Evolutionary conservation across 2,113 vertebrate genomes (phyloP).

Genomic region (Ophthalmolycus amberensis): DNA sequence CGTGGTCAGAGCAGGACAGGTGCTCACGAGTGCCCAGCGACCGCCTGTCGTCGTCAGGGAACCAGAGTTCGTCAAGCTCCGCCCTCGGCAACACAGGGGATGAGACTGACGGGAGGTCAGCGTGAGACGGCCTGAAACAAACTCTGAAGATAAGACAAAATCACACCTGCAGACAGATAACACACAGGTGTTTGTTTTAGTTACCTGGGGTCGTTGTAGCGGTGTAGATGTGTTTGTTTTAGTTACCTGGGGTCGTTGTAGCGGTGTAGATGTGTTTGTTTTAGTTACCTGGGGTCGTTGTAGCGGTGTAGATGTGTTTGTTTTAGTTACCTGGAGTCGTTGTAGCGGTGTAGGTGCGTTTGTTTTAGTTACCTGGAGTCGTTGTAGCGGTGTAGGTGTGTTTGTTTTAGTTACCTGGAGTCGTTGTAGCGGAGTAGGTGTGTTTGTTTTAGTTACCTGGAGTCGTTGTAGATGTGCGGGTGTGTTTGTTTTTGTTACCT

Average conservation of each 20-base stretch:
- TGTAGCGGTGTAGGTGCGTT: conserved; percentile 34
- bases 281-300: background rate
- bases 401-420: background rate
- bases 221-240: background rate
- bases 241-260: background rate
- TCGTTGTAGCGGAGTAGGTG: background rate
- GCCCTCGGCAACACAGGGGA: conserved; percentile 73
- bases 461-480: background rate
- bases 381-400: conserved; percentile 39
- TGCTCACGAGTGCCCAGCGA: conserved; percentile 68
- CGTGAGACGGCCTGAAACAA: conserved; percentile 83
- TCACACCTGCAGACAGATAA: background rate
- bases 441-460: background rate
- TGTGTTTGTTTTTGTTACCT: background rate
- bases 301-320: background rate
- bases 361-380: background rate
- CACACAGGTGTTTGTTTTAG: background rate
- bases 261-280: background rate
- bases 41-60: conserved; percentile 72
- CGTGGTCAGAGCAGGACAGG: conserved; percentile 72
- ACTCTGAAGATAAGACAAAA: background rate
- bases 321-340: background rate
- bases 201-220: background rate
- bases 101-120: conserved; percentile 82
- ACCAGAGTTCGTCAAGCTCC: conserved; percentile 70